These are phyloP conservation scores for Cryptotermes secundus DNA, from an alignment of 1,140 invertebrate species.

Conservation along the genomic window DNA sequence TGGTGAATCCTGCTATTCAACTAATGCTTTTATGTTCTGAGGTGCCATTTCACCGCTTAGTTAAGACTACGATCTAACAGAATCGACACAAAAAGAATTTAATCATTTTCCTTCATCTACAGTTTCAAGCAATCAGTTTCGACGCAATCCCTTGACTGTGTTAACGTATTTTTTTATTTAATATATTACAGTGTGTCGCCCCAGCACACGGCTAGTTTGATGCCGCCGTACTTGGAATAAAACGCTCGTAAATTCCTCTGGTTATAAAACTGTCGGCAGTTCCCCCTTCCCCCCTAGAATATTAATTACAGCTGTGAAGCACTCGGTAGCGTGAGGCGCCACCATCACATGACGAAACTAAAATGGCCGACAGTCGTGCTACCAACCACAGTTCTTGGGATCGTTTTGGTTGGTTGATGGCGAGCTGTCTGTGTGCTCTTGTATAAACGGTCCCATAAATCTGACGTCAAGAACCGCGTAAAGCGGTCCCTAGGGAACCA, in stretches of 20 bases:
- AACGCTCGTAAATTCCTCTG: background rate
- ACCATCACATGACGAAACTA: background rate
- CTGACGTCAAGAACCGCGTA: background rate
- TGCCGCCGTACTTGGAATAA: background rate
- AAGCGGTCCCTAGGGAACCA: background rate
- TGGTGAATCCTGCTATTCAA: too few relatives aligned
- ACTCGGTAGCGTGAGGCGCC: background rate
- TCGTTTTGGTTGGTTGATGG: background rate
- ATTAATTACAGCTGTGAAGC: background rate
- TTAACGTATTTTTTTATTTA: conserved; percentile 1
- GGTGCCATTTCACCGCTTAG: too few relatives aligned
- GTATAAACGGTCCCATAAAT: background rate
- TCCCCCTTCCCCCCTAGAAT: background rate
- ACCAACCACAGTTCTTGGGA: background rate
- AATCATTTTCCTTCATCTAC: too few relatives aligned
- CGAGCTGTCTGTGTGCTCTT: background rate
- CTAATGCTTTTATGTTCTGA: too few relatives aligned
- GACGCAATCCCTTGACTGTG: background rate
- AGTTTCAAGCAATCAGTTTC: background rate
- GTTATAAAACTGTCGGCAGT: conserved; percentile 5
- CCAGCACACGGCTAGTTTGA: background rate
- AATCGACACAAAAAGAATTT: too few relatives aligned
- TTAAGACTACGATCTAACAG: too few relatives aligned
- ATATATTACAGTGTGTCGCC: background rate
- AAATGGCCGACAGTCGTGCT: background rate